A percentile compares a stretch with the other conserved stretches of the same genome.
Evolutionary conservation across 2,113 vertebrate species (phyloP).

Genomic region (Stigmatopora argus): DNA sequence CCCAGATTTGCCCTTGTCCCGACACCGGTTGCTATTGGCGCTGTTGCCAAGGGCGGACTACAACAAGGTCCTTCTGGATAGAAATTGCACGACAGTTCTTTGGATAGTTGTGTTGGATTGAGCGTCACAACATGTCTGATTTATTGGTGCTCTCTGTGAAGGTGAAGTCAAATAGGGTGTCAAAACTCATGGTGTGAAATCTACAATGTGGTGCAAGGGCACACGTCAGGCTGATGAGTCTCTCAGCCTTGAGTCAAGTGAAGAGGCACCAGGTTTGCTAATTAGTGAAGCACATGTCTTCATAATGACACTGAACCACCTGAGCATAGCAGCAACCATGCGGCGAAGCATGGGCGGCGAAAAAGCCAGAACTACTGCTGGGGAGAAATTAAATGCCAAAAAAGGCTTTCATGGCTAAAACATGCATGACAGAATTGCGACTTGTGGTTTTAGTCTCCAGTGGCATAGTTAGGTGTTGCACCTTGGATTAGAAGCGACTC

Average conservation of each 20-base stretch:
- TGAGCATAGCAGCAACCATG: constrained; percentile 67
- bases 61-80: constrained; percentile 53
- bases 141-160: constrained; percentile 40
- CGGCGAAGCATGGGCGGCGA: constrained; percentile 47
- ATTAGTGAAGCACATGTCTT: constrained; percentile 79
- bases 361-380: constrained; percentile 34
- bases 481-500: constrained; percentile 50
- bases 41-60: constrained; percentile 66
- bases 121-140: constrained; percentile 35
- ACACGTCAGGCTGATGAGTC: constrained; percentile 40
- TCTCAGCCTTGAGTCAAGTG: constrained; percentile 21
- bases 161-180: constrained; percentile 53
- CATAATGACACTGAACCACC: constrained; percentile 85
- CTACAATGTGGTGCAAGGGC: constrained; percentile 41
- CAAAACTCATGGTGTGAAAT: constrained; percentile 43
- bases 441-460: constrained; percentile 43
- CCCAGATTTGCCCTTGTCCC: constrained; percentile 61
- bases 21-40: constrained; percentile 86
- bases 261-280: constrained; percentile 72
- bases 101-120: constrained; percentile 59
- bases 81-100: constrained; percentile 36
- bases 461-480: constrained; percentile 58
- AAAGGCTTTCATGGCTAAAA: constrained; percentile 29
- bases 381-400: constrained; percentile 35
- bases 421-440: constrained; percentile 42